Conservation (phyloP, 2,888 invertebrate species). For the Drosophila paramelanica region DNA sequence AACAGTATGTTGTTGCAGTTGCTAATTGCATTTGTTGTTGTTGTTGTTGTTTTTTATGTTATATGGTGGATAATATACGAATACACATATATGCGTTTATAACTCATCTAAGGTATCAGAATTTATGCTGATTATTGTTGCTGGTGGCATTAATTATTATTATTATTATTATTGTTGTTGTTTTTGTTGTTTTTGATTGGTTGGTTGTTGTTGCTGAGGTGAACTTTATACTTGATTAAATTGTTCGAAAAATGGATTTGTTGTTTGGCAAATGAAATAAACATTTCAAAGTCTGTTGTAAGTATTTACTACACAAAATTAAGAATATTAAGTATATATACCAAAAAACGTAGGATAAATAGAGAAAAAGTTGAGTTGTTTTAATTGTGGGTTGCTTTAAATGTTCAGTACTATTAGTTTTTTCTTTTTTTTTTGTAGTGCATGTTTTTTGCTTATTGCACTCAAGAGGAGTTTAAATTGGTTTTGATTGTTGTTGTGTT, state of each 20-base stretch:
- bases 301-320: constrained; percentile 57
- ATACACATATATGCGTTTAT: constrained; percentile 16
- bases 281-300: constrained; percentile 32
- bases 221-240: constrained; percentile 24
- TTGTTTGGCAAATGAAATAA: constrained; percentile 51
- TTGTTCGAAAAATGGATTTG: constrained; percentile 27
- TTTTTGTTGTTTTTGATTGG: constrained; percentile 30
- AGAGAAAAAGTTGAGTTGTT: constrained; percentile 19
- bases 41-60: constrained; percentile 22
- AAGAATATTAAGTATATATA: constrained; percentile 40
- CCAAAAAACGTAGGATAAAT: constrained; percentile 38
- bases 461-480: constrained; percentile 47
- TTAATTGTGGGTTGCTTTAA: constrained; percentile 19
- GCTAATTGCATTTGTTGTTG: constrained; percentile 33
- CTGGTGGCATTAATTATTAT: constrained; percentile 15
- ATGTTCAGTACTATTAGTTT: constrained; percentile 36
- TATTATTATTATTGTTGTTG: constrained; percentile 15
- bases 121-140: constrained; percentile 20
- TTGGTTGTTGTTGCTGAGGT: constrained; percentile 25
- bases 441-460: constrained; percentile 20
- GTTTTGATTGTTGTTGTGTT: constrained; percentile 40
- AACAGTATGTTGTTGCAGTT: constrained; percentile 61
- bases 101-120: constrained; percentile 45
- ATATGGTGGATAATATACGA: constrained; percentile 36
- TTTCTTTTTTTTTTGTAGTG: constrained; percentile 9